Conservation (phyloP, 2,113 vertebrate species). For the Oreocharis arfaki region DNA sequence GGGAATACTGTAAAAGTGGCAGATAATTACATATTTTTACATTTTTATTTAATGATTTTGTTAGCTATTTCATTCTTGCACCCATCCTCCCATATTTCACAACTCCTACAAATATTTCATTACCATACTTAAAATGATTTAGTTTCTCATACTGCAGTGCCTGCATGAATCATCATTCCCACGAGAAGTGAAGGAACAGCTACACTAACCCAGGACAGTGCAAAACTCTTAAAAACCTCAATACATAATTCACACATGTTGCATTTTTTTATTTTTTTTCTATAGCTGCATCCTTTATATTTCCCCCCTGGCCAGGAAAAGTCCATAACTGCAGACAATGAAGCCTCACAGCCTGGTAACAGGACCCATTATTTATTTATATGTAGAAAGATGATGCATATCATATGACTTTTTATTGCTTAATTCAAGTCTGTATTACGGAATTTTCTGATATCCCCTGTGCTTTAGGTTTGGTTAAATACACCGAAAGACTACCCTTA, state of each 20-base stretch:
- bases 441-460: not conserved
- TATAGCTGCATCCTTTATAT: not conserved
- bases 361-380: constrained; percentile 3
- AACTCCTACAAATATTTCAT: not conserved
- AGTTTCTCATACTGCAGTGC: not conserved
- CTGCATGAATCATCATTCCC: not conserved
- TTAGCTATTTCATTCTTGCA: not conserved
- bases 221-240: not conserved
- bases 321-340: not conserved
- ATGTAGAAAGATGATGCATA: not conserved
- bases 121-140: not conserved
- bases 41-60: not conserved
- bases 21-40: not conserved
- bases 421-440: not conserved
- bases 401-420: not conserved
- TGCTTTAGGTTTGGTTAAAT: not conserved
- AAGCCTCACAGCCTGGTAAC: not conserved
- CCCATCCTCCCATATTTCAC: not conserved
- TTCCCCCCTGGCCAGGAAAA: not conserved
- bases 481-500: not conserved
- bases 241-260: constrained; percentile 14
- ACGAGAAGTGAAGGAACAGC: not conserved
- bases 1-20: not conserved
- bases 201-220: not conserved
- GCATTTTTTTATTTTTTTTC: not conserved